Evolutionary conservation across 2,888 invertebrate genomes (phyloP).

Genomic region (Synanthedon vespiformis): DNA sequence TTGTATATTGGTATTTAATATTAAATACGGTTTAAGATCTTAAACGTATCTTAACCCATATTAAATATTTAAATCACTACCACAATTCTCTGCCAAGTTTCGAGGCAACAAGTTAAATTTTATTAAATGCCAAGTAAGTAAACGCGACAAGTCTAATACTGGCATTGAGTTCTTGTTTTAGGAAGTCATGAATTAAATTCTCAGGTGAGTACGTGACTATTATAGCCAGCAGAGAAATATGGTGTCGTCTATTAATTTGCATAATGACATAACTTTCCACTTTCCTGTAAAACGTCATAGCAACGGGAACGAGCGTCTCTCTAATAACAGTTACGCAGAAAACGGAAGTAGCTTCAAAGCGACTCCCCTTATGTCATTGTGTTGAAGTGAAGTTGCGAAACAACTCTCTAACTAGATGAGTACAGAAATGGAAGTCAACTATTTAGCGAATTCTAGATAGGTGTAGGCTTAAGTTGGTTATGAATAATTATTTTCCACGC

Average conservation of each 20-base stretch:
- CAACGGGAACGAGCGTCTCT: conserved; percentile 24
- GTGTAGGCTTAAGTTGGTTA: too few relatives aligned
- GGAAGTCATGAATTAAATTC: background rate
- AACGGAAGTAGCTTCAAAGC: conserved; percentile 43
- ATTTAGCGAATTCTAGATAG: too few relatives aligned
- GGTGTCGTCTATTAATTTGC: conserved; percentile 17
- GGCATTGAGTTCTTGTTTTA: too few relatives aligned
- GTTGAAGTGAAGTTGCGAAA: conserved; percentile 39
- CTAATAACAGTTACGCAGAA: conserved; percentile 39
- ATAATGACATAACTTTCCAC: conserved; percentile 15
- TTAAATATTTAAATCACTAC: too few relatives aligned
- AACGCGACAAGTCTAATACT: too few relatives aligned
- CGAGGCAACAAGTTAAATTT: background rate
- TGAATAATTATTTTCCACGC: too few relatives aligned
- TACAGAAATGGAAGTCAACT: conserved; percentile 33
- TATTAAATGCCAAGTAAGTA: too few relatives aligned
- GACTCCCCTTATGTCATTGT: conserved; percentile 42
- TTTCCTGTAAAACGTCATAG: conserved; percentile 24
- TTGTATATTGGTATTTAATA: too few relatives aligned
- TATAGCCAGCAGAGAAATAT: background rate
- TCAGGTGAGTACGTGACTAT: background rate
- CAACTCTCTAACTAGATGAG: conserved; percentile 38
- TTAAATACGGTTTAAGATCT: too few relatives aligned
- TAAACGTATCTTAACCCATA: too few relatives aligned
- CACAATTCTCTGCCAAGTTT: background rate